Evolutionary conservation across 64 coral and sea anemone genomes (phyloP), one percentile per base, ranked within the genome.

Genomic region (Pachyseris speciosa): DNA sequence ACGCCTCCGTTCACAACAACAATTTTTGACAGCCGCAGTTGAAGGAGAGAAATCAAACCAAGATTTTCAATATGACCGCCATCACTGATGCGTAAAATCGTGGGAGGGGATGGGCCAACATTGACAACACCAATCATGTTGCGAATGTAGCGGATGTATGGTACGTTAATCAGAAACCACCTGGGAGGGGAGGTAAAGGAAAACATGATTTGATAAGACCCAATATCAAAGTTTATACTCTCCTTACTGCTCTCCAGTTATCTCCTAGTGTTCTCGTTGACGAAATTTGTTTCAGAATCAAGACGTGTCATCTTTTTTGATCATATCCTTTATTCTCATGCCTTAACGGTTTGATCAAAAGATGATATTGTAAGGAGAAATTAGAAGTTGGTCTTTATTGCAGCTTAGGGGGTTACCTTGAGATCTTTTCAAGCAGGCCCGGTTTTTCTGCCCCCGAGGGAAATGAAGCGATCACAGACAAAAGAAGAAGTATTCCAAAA

Each of bases 151-250:
- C 93, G 67, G n/a, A 94, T 71, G 69, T 94, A 78, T 33, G 84
- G 67, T 32, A 94, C 20, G 28, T 94, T 89, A 32, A 90, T 52
- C 12, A 94, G 64, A 79, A 80, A 94, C 93, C 93, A 94, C 80
- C 93, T 94, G 84, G 9, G 20, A 57, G 74, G 11, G 29, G 36
- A 64, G 32, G 28, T 52, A 32, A 74, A 41, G 60, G 61, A 33
- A 25, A 28, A n/a, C n/a, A n/a, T n/a, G n/a, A n/a, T n/a, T n/a
- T n/a, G n/a, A n/a, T n/a, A n/a, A 64, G 5, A 8, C n/a, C 6
- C 2, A 67, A 27, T 6, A 67, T 67, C 22, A 15, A 57, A n/a
- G n/a, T n/a, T n/a, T n/a, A n/a, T n/a, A n/a, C n/a, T n/a, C n/a
- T n/a, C n/a, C n/a, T n/a, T n/a, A n/a, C n/a, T n/a, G n/a, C n/a